phyloP scores from a whole-genome alignment of 2,113 vertebrate species.

The Vanacampus margaritifer region DNA sequence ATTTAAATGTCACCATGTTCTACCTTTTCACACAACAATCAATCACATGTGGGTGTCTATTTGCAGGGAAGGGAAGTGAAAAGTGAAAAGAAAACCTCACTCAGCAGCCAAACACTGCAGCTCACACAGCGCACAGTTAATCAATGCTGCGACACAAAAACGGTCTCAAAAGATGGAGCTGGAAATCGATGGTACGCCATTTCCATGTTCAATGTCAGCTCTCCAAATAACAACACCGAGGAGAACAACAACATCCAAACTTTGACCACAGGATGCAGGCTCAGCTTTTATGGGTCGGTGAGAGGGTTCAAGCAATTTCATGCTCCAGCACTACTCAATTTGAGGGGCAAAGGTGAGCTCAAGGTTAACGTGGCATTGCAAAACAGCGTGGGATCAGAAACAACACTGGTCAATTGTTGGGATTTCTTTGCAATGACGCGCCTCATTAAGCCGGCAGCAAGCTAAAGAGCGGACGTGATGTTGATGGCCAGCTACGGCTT shows the following conservation, averaged over 20 bases:
- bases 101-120: conserved; percentile 17
- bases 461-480: background rate
- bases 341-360: conserved; percentile 48
- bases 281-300: conserved; percentile 4
- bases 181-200: background rate
- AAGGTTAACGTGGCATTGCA: conserved; percentile 57
- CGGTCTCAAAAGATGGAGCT: background rate
- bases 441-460: background rate
- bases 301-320: conserved; percentile 57
- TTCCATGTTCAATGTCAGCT: background rate
- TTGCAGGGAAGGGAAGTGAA: conserved; percentile 32
- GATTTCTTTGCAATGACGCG: conserved; percentile 3
- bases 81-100: conserved; percentile 24
- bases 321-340: conserved; percentile 50
- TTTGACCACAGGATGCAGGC: background rate
- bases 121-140: conserved; percentile 34
- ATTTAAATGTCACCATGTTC: conserved; percentile 46
- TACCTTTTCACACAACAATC: conserved; percentile 28
- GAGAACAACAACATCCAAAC: conserved; percentile 1
- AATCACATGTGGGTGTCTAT: conserved; percentile 23
- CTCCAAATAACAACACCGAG: background rate
- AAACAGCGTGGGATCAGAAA: conserved; percentile 16
- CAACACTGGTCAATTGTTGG: conserved; percentile 12
- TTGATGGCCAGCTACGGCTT: conserved; percentile 4
- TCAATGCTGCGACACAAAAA: conserved; percentile 23